Conservation (phyloP, 1,140 invertebrate species). For the Brachionus rubens region DNA sequence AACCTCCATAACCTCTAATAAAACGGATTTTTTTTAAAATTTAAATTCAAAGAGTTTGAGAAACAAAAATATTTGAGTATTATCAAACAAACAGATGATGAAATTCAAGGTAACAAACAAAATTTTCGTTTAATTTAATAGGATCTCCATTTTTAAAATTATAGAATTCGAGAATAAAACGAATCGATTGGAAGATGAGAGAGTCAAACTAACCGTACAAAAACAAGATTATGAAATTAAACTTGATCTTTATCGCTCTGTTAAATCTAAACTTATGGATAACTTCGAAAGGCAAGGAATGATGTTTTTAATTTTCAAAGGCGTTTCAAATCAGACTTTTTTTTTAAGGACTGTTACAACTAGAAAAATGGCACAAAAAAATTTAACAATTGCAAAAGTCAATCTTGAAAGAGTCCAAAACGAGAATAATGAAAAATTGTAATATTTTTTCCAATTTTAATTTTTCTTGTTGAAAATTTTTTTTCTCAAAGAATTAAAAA, state of each 20-base stretch:
- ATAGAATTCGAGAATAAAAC: too few relatives aligned
- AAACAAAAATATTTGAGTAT: neutral
- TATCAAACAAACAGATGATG: conserved; percentile 6
- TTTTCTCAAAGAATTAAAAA: neutral
- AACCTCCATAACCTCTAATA: too few relatives aligned
- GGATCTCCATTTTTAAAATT: too few relatives aligned
- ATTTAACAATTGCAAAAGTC: neutral
- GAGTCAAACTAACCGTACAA: too few relatives aligned
- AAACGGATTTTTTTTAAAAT: neutral
- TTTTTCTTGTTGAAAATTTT: neutral
- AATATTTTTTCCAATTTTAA: neutral
- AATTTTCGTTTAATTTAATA: neutral
- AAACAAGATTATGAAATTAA: too few relatives aligned
- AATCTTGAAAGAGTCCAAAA: neutral
- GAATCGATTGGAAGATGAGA: too few relatives aligned
- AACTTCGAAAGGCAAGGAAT: too few relatives aligned
- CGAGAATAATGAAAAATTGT: conserved; percentile 1
- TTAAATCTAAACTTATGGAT: too few relatives aligned
- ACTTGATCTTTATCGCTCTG: too few relatives aligned
- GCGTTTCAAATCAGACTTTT: too few relatives aligned
- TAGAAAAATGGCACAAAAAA: neutral
- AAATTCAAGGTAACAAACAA: neutral
- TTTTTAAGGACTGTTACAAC: neutral
- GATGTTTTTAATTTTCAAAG: too few relatives aligned
- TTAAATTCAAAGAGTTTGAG: neutral